phyloP scores from a whole-genome alignment of 2,797 vertebrate species.

The Trachurus trachurus region DNA sequence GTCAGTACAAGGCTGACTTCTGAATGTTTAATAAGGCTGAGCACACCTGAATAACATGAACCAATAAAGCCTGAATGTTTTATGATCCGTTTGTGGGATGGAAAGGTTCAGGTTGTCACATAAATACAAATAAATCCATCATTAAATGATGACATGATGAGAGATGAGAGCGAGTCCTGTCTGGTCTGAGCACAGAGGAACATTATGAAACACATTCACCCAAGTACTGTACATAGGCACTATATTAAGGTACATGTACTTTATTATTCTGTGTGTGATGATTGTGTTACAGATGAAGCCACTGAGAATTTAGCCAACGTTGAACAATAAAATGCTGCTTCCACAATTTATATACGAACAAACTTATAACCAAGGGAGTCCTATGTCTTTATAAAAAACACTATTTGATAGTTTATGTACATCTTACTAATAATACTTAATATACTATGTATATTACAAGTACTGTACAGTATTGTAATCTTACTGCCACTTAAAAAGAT shows the following conservation, averaged over 20 bases:
- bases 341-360: neutral
- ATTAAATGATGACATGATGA: neutral
- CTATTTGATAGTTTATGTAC: neutral
- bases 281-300: neutral
- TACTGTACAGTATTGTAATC: neutral
- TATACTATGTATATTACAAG: no score
- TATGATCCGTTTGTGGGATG: slow-evolving; percentile 23
- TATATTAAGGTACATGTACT: neutral
- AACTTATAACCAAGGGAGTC: neutral
- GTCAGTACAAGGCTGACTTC: slow-evolving; percentile 24
- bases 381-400: neutral
- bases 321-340: neutral
- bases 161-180: neutral
- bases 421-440: neutral
- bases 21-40: slow-evolving; percentile 41
- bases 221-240: neutral
- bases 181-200: neutral
- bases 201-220: neutral
- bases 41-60: slow-evolving; percentile 31
- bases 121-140: neutral
- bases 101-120: slow-evolving; percentile 3
- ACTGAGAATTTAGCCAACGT: neutral
- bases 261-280: neutral
- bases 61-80: slow-evolving; percentile 29
- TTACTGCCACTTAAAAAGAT: neutral